These are phyloP conservation scores for Wiebesia pumilae DNA, from an alignment of 1,140 invertebrate genomes.

Conservation along the genomic window DNA sequence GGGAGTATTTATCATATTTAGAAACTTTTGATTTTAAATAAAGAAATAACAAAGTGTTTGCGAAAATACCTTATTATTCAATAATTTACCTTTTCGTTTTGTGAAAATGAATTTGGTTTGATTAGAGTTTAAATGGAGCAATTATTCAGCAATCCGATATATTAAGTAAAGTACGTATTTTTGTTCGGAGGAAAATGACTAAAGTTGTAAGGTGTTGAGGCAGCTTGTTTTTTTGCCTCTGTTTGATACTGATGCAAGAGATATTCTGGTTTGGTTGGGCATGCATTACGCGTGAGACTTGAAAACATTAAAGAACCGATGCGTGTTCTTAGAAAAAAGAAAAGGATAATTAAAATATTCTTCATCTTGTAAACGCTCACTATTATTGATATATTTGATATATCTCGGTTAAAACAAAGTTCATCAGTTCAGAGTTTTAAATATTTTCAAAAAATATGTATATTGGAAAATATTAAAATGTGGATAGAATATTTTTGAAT, in stretches of 20 bases:
- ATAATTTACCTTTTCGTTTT: not conserved
- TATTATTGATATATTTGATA: not conserved
- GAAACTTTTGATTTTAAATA: no score
- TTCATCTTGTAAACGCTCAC: not conserved
- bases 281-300: not conserved
- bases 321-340: not conserved
- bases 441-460: no score
- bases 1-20: no score
- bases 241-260: not conserved
- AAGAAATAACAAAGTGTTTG: no score
- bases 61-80: no score
- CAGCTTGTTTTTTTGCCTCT: not conserved
- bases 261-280: not conserved
- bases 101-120: no score
- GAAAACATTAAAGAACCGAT: not conserved
- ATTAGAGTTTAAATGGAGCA: no score
- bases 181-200: not conserved
- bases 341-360: constrained; percentile 6
- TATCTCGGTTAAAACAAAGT: no score
- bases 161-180: not conserved
- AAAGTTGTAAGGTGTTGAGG: not conserved
- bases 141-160: no score
- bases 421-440: no score
- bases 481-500: no score
- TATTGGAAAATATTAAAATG: no score